Evolutionary conservation across 2,797 vertebrate species (phyloP).

Genomic region (Cossypha heuglini): DNA sequence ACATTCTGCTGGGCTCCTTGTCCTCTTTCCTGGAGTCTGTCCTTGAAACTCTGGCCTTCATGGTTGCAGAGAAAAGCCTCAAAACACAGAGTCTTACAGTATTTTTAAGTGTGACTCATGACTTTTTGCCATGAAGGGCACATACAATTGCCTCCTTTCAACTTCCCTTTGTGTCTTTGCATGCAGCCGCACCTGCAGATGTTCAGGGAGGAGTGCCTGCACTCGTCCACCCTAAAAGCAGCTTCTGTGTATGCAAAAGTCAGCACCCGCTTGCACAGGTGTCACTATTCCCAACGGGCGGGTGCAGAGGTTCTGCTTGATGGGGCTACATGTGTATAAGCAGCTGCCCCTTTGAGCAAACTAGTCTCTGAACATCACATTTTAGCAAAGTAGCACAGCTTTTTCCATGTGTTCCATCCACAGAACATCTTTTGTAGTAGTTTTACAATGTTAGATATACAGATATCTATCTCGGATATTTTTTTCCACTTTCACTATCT

Average conservation of each 20-base stretch:
- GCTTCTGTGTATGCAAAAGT: conserved; percentile 64
- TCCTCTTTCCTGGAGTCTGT: neutral
- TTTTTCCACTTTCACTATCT: neutral
- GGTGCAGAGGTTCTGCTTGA: conserved; percentile 49
- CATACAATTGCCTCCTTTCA: neutral
- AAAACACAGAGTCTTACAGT: neutral
- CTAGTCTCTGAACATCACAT: neutral
- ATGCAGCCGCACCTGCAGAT: conserved; percentile 63
- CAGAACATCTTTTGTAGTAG: neutral
- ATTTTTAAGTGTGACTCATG: conserved; percentile 24
- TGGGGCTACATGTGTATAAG: neutral
- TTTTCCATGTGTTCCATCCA: neutral
- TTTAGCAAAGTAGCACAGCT: neutral
- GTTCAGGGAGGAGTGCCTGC: conserved; percentile 41
- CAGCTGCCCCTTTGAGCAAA: conserved; percentile 4
- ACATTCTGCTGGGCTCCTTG: neutral
- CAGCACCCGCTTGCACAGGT: conserved; percentile 49
- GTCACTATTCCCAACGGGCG: conserved; percentile 35
- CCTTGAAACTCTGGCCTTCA: neutral
- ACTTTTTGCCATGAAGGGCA: conserved; percentile 30
- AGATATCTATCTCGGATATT: neutral
- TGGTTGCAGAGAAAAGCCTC: neutral
- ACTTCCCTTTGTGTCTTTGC: conserved; percentile 59
- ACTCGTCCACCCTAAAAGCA: conserved; percentile 44
- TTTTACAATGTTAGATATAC: neutral